Evolutionary conservation across 2,888 invertebrate genomes (phyloP).

Genomic region (Thereva nobilitata): DNA sequence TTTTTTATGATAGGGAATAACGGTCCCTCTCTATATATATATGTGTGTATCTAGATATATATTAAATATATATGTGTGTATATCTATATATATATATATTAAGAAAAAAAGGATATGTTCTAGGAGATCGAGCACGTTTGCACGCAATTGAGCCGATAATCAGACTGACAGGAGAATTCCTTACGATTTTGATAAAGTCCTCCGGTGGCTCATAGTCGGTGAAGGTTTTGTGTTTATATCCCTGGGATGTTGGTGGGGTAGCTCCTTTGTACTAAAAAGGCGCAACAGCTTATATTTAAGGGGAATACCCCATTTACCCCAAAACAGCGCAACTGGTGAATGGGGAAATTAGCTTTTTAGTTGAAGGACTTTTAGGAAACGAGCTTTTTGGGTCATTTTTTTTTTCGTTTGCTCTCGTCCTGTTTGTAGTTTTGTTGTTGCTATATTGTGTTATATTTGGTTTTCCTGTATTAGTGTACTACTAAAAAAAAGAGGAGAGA

Average conservation of each 20-base stretch:
- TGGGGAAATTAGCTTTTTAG: conserved; percentile 2
- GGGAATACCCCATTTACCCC: conserved; percentile 6
- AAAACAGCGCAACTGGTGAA: conserved; percentile 10
- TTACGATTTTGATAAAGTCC: conserved; percentile 28
- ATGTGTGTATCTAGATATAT: conserved; percentile 1
- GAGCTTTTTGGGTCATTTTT: no score
- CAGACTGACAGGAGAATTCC: conserved; percentile 36
- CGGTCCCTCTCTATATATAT: no score
- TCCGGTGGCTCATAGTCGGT: conserved; percentile 13
- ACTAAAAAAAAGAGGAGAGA: no score
- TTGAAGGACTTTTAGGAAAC: background rate
- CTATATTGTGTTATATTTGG: no score
- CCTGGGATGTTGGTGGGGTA: conserved; percentile 37
- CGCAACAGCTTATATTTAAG: conserved; percentile 38
- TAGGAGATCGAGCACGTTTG: conserved; percentile 28
- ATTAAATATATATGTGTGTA: conserved; percentile 27
- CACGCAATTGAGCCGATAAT: conserved; percentile 37
- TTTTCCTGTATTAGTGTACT: no score
- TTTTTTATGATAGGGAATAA: no score
- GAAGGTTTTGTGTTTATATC: conserved; percentile 34
- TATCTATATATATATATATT: conserved; percentile 20
- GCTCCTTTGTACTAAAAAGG: conserved; percentile 39
- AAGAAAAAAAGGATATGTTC: conserved; percentile 28
- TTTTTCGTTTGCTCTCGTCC: no score
- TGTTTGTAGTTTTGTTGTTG: no score